Evolutionary conservation across 92 coral and sea anemone genomes (phyloP), one percentile per base, ranked within the genome.

Genomic region (Bergia sp.): DNA sequence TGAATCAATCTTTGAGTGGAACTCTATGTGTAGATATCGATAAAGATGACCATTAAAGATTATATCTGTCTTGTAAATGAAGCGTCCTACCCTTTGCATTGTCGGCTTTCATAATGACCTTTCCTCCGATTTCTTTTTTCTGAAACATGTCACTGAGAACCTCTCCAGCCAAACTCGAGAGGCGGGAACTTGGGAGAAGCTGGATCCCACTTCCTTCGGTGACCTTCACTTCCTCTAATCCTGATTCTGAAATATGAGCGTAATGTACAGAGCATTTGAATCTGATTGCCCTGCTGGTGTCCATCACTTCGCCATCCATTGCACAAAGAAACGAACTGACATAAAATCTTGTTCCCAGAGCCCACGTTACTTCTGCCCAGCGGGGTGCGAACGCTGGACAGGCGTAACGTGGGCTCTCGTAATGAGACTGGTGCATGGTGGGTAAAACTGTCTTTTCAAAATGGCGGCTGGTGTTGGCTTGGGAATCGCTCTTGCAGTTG

Each of bases 41-140:
- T 53, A 53, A 53, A 53, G 58, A 53, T 53, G 58, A 18, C 58
- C 58, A 53, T 8, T 53, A 8, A 53, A 53, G 29, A 45, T 1
- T 4, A 45, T 8, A 45, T 45, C 49, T 45, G 7, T 18, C 74
- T 80, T 77, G 43, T 38, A 74, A 64, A 29, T 20, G 37, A 29
- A 44, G 50, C n/a, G 57, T 64, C 88, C 73, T 69, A 96, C 99
- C 99, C 90, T 96, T 96, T 20, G 98, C 99, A 78, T 89, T 95
- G 89, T 96, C 98, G 1, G 99, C 98, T 89, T 95, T 96, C 93
- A 96, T 89, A n/a, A 95, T 96, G 29, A 92, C 86, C 86, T 96
- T 95, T 0, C 97, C 99, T 23, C 95, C 99, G 77, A 96, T 91
- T 86, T 92, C 96, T 50, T 92, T 94, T 82, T 95, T 94, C 89